phyloP scores from a whole-genome alignment of 2,888 invertebrate species.

The Brachylomia viminalis region DNA sequence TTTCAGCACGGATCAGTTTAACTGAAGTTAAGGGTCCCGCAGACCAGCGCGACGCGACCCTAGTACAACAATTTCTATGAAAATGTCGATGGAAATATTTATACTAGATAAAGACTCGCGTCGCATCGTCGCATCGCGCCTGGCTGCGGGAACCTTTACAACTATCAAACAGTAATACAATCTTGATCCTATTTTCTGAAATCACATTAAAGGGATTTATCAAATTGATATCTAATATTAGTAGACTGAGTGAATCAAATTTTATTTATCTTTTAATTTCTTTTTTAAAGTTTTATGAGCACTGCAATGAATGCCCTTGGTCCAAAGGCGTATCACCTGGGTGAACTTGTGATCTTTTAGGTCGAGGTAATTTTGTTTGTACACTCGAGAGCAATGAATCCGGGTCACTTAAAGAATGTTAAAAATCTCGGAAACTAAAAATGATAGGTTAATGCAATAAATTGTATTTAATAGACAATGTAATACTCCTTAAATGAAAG shows the following conservation, averaged over 20 bases:
- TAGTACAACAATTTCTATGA: no score
- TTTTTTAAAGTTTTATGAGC: slow-evolving; percentile 9
- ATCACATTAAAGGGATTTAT: slow-evolving; percentile 14
- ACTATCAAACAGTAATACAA: slow-evolving; percentile 32
- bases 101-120: no score
- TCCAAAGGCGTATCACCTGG: slow-evolving; percentile 11
- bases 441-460: no score
- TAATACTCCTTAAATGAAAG: no score
- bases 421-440: no score
- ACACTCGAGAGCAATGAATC: no score
- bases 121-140: no score
- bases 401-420: no score
- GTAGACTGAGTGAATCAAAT: slow-evolving; percentile 11
- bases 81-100: no score
- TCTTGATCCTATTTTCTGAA: slow-evolving; percentile 25
- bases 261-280: slow-evolving; percentile 12
- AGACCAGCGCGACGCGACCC: no score
- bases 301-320: slow-evolving; percentile 1
- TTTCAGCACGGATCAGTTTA: slow-evolving; percentile 52
- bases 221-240: slow-evolving; percentile 33
- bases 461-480: no score
- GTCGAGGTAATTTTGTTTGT: slow-evolving; percentile 13
- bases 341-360: slow-evolving; percentile 18
- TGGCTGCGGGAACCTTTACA: no score
- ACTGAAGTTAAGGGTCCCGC: slow-evolving; percentile 18